Evolutionary conservation across 1,140 invertebrate species (phyloP), one percentile per base, ranked within the genome.

Genomic region (Hylaeus volcanicus): DNA sequence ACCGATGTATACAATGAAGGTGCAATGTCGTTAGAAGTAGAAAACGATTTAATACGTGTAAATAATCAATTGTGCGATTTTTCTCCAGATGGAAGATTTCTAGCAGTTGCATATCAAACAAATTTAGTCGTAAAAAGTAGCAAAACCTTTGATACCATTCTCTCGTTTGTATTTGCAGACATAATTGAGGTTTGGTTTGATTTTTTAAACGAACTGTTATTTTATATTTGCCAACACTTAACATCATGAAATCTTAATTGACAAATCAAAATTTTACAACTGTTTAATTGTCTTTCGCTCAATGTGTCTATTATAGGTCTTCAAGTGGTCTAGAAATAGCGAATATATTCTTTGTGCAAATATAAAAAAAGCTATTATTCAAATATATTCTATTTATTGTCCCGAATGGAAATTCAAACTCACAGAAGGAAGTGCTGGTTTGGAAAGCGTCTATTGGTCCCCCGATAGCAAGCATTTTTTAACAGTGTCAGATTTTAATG

Each of bases 331-430:
- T 26, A 86, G 82, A 55, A 88, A 92, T 70, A 90, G 89, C 75
- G 82, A 91, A 74, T 93, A 88, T 43, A 88, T 93, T 81, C 71
- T 93, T 64, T 93, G 93, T 61, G 90, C 88, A 12, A 93, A 89
- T 74, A 78, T 88, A 66, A 92, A 90, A 71, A 90, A 90, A 80
- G 87, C 81, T 70, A 56, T 91, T 76, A 68, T 92, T 74, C 90
- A 90, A 88, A 79, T 92, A 73, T 93, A 89, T 81, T 93, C 91
- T 0, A 65, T 93, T 11, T 48, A 74, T 65, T 85, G 87, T 85
- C 88, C 89, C 12, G 86, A 92, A 60, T 93, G 92, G 92, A 90
- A 91, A 87, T 93, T 87, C 66, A 92, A 91, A 88, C 79, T 93
- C 37, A 87, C 60, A 0, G 88, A 91, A 88, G 92, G 93, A 12